A percentile compares a stretch with the other conserved stretches of the same genome.
These are phyloP conservation scores for Ramazzottius varieornatus DNA, from an alignment of 2,888 invertebrate species.

Conservation along the genomic window DNA sequence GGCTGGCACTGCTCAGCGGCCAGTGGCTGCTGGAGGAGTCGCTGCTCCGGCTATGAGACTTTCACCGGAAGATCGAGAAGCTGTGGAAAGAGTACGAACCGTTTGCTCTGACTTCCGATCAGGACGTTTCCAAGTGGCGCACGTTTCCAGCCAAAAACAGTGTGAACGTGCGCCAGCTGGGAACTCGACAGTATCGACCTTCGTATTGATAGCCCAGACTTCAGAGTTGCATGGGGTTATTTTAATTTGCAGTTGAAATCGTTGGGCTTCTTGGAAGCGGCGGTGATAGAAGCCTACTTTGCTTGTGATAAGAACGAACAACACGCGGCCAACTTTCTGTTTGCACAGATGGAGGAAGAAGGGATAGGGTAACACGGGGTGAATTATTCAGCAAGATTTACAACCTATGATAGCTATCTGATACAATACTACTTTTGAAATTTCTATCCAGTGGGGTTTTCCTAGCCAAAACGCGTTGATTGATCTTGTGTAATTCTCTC, in stretches of 20 bases:
- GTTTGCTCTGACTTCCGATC: too few species aligned
- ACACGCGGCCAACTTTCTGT: background rate
- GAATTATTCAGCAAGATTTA: too few species aligned
- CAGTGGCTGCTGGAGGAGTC: background rate
- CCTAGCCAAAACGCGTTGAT: too few species aligned
- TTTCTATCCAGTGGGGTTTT: too few species aligned
- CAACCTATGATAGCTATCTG: too few species aligned
- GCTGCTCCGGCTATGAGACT: background rate
- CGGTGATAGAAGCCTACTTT: background rate
- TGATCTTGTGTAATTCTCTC: too few species aligned
- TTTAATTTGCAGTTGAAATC: background rate
- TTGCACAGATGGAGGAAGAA: background rate
- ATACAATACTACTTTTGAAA: too few species aligned
- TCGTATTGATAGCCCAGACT: background rate
- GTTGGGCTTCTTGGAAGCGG: background rate
- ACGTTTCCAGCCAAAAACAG: too few species aligned
- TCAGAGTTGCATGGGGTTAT: background rate
- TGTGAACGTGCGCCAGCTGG: too few species aligned
- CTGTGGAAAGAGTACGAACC: background rate
- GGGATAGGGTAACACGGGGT: too few species aligned
- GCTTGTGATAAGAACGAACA: background rate
- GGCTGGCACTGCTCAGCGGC: background rate
- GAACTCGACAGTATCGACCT: background rate
- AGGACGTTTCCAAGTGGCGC: too few species aligned
- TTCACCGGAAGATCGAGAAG: background rate